phyloP scores from a whole-genome alignment of 2,888 invertebrate genomes.

The Drosophila anomalata region DNA sequence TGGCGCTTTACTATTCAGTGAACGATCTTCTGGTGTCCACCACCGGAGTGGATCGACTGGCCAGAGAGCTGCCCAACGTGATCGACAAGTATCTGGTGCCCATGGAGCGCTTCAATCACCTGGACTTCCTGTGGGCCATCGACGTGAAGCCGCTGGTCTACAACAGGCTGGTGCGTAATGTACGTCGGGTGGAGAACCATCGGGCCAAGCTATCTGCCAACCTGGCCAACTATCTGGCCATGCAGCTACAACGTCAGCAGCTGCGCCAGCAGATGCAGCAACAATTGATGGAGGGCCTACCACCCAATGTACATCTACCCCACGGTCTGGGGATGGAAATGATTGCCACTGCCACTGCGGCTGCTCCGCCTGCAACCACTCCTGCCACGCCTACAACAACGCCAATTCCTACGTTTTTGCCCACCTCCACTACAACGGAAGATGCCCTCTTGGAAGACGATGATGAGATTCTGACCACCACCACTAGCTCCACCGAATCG shows the following conservation, averaged over 20 bases:
- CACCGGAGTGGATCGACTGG: slow-evolving; percentile 85
- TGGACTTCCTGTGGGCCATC: slow-evolving; percentile 86
- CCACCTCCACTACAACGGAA: slow-evolving; percentile 16
- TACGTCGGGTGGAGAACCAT: slow-evolving; percentile 82
- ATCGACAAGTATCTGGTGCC: slow-evolving; percentile 86
- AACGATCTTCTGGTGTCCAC: slow-evolving; percentile 88
- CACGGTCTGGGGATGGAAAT: slow-evolving; percentile 47
- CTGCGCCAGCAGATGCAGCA: slow-evolving; percentile 68
- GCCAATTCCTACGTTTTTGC: background rate
- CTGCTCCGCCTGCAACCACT: slow-evolving; percentile 9
- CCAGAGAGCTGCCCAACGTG: slow-evolving; percentile 85
- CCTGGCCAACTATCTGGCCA: slow-evolving; percentile 65
- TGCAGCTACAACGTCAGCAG: slow-evolving; percentile 69
- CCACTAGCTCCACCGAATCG: slow-evolving; percentile 23
- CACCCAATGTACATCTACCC: slow-evolving; percentile 60
- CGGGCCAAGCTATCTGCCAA: slow-evolving; percentile 74
- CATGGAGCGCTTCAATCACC: slow-evolving; percentile 85
- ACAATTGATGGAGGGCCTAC: slow-evolving; percentile 54
- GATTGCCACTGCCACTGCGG: slow-evolving; percentile 10
- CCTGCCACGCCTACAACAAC: slow-evolving; percentile 16
- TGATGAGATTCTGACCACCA: slow-evolving; percentile 33
- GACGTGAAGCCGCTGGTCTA: slow-evolving; percentile 85
- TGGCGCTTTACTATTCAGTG: slow-evolving; percentile 86
- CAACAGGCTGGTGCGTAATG: slow-evolving; percentile 81
- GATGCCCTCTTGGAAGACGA: slow-evolving; percentile 13